Evolutionary conservation across 2,888 invertebrate species (phyloP).

Genomic region (Drosophila atripex): DNA sequence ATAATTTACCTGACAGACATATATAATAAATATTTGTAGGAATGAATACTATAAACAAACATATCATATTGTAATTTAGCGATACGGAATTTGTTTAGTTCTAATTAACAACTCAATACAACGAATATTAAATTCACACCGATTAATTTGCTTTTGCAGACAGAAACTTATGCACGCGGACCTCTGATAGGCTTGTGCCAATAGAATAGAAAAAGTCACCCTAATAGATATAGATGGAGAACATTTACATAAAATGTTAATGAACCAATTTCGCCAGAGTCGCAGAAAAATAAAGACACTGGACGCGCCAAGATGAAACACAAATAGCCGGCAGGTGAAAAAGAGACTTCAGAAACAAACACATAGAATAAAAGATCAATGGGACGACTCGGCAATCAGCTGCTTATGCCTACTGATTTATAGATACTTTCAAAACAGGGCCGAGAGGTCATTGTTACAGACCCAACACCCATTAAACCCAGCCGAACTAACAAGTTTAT

Average conservation of each 20-base stretch:
- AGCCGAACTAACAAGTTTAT: slow-evolving; percentile 7
- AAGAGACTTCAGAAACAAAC: slow-evolving; percentile 14
- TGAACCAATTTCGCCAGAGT: slow-evolving; percentile 58
- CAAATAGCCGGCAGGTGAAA: slow-evolving; percentile 50
- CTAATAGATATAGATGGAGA: slow-evolving; percentile 18
- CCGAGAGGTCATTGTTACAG: slow-evolving; percentile 41
- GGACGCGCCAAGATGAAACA: slow-evolving; percentile 60
- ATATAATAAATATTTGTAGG: background rate
- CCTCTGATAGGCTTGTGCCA: slow-evolving; percentile 32
- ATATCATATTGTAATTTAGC: background rate
- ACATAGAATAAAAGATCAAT: slow-evolving; percentile 41
- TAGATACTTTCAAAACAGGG: slow-evolving; percentile 41
- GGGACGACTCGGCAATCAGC: slow-evolving; percentile 31
- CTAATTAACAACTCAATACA: slow-evolving; percentile 58
- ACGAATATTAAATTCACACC: slow-evolving; percentile 35
- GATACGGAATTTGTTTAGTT: slow-evolving; percentile 41
- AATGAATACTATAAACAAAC: background rate
- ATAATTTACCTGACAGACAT: background rate
- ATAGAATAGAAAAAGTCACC: slow-evolving; percentile 13
- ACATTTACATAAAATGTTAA: slow-evolving; percentile 67
- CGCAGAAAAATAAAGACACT: slow-evolving; percentile 35
- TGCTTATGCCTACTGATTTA: slow-evolving; percentile 32
- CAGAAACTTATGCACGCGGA: slow-evolving; percentile 19
- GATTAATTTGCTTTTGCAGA: slow-evolving; percentile 37
- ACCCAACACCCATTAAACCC: slow-evolving; percentile 6